phyloP scores from a whole-genome alignment of 2,888 invertebrate species.

The Ectropis crepuscularia region DNA sequence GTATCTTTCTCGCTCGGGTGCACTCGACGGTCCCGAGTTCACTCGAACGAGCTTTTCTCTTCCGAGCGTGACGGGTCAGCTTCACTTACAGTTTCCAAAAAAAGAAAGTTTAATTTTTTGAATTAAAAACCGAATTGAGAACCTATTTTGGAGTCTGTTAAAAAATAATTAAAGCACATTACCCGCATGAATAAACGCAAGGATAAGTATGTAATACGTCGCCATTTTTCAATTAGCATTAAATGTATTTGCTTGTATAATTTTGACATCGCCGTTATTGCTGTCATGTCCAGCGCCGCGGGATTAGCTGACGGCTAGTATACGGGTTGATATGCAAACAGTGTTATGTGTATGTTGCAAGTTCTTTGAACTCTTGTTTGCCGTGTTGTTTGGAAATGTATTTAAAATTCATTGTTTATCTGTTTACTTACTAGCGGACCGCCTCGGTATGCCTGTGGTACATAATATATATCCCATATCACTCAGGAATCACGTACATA shows the following conservation, averaged over 20 bases:
- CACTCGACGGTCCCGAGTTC: no score
- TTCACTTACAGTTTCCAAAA: no score
- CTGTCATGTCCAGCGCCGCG: slow-evolving; percentile 41
- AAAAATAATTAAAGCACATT: neutral
- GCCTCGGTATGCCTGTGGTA: no score
- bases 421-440: no score
- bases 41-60: no score
- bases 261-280: slow-evolving; percentile 49
- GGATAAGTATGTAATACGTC: slow-evolving; percentile 9
- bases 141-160: neutral
- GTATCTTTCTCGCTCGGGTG: no score
- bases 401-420: slow-evolving; percentile 1
- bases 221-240: slow-evolving; percentile 29
- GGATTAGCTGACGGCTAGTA: slow-evolving; percentile 35
- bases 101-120: no score
- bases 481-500: no score
- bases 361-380: slow-evolving; percentile 39
- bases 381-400: slow-evolving; percentile 24
- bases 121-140: no score
- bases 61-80: no score
- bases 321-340: slow-evolving; percentile 31
- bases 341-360: slow-evolving; percentile 30
- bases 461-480: no score
- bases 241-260: slow-evolving; percentile 31
- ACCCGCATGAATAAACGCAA: slow-evolving; percentile 6